phyloP scores from a whole-genome alignment of 2,797 vertebrate genomes.

The Antrozous pallidus region DNA sequence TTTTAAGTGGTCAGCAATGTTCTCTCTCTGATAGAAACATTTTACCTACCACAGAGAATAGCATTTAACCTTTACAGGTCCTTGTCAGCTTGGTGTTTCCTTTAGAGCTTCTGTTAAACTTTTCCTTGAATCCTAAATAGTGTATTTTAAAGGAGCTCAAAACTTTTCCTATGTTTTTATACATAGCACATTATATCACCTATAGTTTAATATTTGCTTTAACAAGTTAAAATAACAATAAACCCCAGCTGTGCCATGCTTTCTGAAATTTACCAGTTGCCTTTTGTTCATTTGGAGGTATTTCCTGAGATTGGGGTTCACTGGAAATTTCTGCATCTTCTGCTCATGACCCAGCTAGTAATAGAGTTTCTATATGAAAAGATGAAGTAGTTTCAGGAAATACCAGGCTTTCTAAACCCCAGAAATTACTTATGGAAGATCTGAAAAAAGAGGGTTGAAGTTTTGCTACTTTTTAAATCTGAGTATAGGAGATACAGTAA shows the following conservation, averaged over 20 bases:
- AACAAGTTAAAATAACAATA: not conserved
- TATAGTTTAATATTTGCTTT: not conserved
- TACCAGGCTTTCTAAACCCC: not conserved
- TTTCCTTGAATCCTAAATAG: not conserved
- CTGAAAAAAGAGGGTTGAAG: not conserved
- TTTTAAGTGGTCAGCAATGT: not conserved
- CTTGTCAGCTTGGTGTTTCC: not conserved
- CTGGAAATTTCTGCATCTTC: not conserved
- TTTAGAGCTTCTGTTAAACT: not conserved
- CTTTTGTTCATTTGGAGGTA: not conserved
- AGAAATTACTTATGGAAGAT: not conserved
- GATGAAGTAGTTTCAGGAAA: not conserved
- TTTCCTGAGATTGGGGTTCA: not conserved
- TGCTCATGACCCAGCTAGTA: not conserved
- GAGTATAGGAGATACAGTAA: not conserved
- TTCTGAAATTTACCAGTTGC: not conserved
- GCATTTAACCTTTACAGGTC: not conserved
- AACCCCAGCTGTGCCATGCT: not conserved
- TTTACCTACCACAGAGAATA: not conserved
- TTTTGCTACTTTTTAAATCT: not conserved
- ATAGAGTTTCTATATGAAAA: not conserved
- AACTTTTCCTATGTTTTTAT: not conserved
- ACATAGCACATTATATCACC: not conserved
- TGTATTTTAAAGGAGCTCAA: not conserved
- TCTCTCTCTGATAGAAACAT: not conserved